Base-by-base conservation (phyloP, 2,888 invertebrate species). In the Rhimphoctona megacephalus region DNA sequence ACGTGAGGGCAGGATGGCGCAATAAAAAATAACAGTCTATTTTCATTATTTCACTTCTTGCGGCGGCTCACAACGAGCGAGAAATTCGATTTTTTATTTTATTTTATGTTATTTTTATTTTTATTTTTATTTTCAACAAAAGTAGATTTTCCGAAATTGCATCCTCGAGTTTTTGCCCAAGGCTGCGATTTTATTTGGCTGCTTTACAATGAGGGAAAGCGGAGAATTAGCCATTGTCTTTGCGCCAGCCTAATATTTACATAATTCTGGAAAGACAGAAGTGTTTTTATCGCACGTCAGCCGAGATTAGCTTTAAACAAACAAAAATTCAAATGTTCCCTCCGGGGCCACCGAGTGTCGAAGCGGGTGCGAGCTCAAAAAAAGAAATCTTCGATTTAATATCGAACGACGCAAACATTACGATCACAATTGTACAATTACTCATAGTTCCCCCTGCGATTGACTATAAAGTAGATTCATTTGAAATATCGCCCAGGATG, bases 381-480 rank as follows among this genome's bases (percentile, higher is more conserved):
- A 72, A 61, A 61, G 30, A 61, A 33, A 80, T 80, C 69, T 81
- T 67, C 67, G 80, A 69, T 43, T 61, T 30, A 67, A 22, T 67
- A 77, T 77, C 67, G 54, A 81, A 77, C 70, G 57, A 76, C 43
- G 49, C 52, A 61, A 61, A 61, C 30, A 61, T 61, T 30, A 52
- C 73, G 73, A 73, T 79, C 73, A 61, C 73, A 80, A 69, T 36
- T 70, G 30, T 49, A 70, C 54, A 72, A 85, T 22, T 76, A 64
- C 33, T 33, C 57, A 54, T 78, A 36, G 61, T 54, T 72, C 22
- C 30, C 69, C 54, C 49, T 36, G 30, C 54, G 52, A 61, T 25
- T 82, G 72, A 87, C 85, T 90, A 90, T 89, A 89, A 11, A n/a
- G 25, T 73, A 54, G 89, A 89, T 85, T 88, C 83, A 74, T 77